Percentiles rank a stretch among this genome's conserved stretches.
These are phyloP conservation scores for Odontomyia ornata DNA, from an alignment of 2,888 invertebrate species.

Conservation along the genomic window DNA sequence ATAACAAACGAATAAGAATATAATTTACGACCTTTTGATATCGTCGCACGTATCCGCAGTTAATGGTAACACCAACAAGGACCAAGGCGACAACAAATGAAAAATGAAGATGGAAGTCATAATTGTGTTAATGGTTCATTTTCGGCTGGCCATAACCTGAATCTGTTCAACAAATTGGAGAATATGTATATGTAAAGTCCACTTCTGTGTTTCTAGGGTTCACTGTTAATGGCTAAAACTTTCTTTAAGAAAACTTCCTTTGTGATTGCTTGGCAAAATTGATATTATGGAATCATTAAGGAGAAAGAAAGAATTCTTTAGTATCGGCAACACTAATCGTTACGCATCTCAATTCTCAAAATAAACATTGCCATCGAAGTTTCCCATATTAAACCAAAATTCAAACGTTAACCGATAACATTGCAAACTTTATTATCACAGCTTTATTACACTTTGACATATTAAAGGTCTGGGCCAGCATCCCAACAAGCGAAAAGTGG, in stretches of 20 bases:
- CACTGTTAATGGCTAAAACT: too few species aligned
- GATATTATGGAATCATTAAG: too few species aligned
- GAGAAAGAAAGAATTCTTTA: too few species aligned
- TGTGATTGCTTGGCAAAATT: too few species aligned
- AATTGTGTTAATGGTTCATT: not conserved
- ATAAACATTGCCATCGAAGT: not conserved
- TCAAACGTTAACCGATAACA: constrained; percentile 25
- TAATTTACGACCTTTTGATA: constrained; percentile 34
- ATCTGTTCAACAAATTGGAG: too few species aligned
- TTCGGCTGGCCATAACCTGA: too few species aligned
- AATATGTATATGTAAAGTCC: too few species aligned
- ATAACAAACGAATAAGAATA: constrained; percentile 18
- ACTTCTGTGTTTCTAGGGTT: too few species aligned
- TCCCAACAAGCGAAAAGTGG: constrained; percentile 1
- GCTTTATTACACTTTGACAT: constrained; percentile 29
- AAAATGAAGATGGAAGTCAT: not conserved
- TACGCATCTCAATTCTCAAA: not conserved
- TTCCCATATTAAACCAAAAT: constrained; percentile 14
- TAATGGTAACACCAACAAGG: not conserved
- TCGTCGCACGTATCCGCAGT: constrained; percentile 16
- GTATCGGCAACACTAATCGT: not conserved
- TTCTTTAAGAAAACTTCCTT: too few species aligned
- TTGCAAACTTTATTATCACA: constrained; percentile 29
- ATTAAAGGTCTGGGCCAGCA: not conserved
- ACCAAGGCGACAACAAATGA: not conserved